Conservation (phyloP, 2,888 invertebrate species). For the Incurvaria masculella region DNA sequence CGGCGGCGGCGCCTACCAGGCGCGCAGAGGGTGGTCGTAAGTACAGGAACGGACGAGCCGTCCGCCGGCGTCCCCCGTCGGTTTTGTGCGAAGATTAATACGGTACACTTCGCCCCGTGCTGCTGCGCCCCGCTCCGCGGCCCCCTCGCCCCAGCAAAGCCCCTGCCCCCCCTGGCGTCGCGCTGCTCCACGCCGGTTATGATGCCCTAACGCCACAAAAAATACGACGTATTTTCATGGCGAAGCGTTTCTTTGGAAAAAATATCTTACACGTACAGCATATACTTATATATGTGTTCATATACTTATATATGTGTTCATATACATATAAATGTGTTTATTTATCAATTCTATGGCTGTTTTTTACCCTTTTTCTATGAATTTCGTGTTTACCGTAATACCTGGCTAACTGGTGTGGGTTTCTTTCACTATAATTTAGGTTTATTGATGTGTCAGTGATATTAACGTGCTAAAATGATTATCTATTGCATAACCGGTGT, state of each 20-base stretch:
- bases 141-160: not conserved
- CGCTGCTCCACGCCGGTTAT: not conserved
- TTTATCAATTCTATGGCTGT: too few species aligned
- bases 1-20: slow-evolving; percentile 36
- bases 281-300: too few species aligned
- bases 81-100: slow-evolving; percentile 44
- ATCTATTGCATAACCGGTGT: too few species aligned
- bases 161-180: not conserved
- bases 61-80: slow-evolving; percentile 22
- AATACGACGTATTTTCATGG: not conserved
- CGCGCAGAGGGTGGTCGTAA: slow-evolving; percentile 26
- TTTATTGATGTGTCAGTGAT: too few species aligned
- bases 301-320: too few species aligned
- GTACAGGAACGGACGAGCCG: slow-evolving; percentile 4
- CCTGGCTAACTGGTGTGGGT: too few species aligned
- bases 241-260: not conserved
- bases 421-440: too few species aligned
- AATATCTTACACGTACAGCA: too few species aligned
- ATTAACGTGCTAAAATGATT: too few species aligned
- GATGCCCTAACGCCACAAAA: not conserved
- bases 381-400: too few species aligned
- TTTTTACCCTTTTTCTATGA: too few species aligned
- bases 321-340: too few species aligned
- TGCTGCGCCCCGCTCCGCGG: slow-evolving; percentile 20
- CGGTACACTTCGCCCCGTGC: slow-evolving; percentile 42